Percentiles rank a stretch among this genome's conserved stretches.
phyloP scores from a whole-genome alignment of 2,888 invertebrate genomes.

The Cyclophora punctaria region DNA sequence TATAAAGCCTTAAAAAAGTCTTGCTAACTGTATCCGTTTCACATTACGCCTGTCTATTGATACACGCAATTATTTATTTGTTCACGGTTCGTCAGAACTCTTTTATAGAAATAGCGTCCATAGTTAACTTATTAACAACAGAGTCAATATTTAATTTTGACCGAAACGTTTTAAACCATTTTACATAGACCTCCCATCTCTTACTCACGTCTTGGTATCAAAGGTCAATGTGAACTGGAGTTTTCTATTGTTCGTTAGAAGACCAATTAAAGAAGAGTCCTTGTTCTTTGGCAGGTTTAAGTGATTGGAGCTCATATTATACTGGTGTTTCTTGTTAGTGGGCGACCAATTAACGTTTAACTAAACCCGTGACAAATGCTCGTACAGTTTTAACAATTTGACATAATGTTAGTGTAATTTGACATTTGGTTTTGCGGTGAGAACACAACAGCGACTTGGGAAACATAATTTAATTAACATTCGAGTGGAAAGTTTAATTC shows the following conservation, averaged over 20 bases:
- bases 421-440: constrained; percentile 29
- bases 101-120: constrained; percentile 50
- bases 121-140: constrained; percentile 61
- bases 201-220: neutral
- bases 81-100: constrained; percentile 56
- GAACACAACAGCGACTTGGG: neutral
- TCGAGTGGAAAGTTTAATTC: no score
- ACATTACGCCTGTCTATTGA: constrained; percentile 20
- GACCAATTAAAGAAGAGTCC: constrained; percentile 20
- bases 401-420: constrained; percentile 60
- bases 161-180: constrained; percentile 33
- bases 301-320: constrained; percentile 18
- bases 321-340: constrained; percentile 38
- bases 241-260: constrained; percentile 7
- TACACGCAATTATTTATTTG: constrained; percentile 43
- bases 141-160: constrained; percentile 59
- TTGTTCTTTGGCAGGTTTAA: neutral
- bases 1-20: no score
- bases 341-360: constrained; percentile 67
- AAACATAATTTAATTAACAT: constrained; percentile 1
- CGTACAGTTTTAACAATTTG: constrained; percentile 72
- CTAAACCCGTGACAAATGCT: constrained; percentile 68
- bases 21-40: constrained; percentile 19
- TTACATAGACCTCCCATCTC: constrained; percentile 3
- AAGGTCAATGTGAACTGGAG: constrained; percentile 25